phyloP scores from a whole-genome alignment of 2,797 vertebrate genomes.

The Leuciscus waleckii region DNA sequence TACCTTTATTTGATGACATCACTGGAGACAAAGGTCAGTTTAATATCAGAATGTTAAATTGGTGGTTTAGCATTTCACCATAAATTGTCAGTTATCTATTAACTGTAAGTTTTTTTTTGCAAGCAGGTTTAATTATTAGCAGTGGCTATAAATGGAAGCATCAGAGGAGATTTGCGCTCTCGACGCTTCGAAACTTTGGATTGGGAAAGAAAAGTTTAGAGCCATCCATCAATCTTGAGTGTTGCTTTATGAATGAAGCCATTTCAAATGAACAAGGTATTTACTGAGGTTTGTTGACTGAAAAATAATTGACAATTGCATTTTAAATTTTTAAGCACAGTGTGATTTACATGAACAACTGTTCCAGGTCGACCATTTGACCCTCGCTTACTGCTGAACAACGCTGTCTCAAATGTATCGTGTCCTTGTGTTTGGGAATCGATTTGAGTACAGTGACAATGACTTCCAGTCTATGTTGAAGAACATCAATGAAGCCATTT shows the following conservation, averaged over 20 bases:
- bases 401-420: constrained; percentile 62
- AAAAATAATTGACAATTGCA: neutral
- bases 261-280: constrained; percentile 66
- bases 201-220: constrained; percentile 71
- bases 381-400: constrained; percentile 52
- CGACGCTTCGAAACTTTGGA: constrained; percentile 72
- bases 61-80: neutral
- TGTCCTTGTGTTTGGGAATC: constrained; percentile 61
- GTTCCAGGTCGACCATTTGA: constrained; percentile 45
- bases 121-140: constrained; percentile 66
- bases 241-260: constrained; percentile 66
- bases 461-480: constrained; percentile 56
- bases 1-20: constrained; percentile 53
- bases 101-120: neutral
- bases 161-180: constrained; percentile 74
- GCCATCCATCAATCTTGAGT: constrained; percentile 68
- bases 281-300: neutral
- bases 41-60: neutral
- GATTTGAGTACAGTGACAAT: constrained; percentile 59
- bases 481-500: constrained; percentile 41
- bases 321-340: neutral
- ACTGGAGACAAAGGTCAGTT: constrained; percentile 54
- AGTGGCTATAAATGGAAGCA: constrained; percentile 69
- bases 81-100: too few relatives aligned
- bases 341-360: constrained; percentile 39